Conservation (phyloP, 2,113 vertebrate species). For the Onychostoma macrolepis region DNA sequence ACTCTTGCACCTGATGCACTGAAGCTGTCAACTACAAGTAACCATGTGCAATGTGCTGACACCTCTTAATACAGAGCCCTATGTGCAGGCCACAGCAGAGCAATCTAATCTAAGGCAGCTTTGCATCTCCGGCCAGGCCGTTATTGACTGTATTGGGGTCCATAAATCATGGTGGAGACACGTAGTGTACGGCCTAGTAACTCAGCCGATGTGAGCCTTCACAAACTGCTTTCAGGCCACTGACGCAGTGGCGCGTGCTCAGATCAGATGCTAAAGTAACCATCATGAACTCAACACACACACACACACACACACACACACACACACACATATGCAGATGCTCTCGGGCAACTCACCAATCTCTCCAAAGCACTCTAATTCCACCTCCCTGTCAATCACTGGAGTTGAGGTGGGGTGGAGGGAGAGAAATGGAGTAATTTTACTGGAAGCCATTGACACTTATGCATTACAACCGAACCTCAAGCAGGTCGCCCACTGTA, state of each 20-base stretch:
- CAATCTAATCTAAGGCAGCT: conserved; percentile 60
- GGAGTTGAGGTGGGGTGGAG: conserved; percentile 6
- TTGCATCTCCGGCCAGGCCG: conserved; percentile 69
- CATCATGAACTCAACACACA: conserved; percentile 34
- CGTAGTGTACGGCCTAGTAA: conserved; percentile 58
- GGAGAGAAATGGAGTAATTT: conserved; percentile 54
- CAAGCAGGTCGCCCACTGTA: conserved; percentile 40
- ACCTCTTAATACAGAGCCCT: conserved; percentile 64
- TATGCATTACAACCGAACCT: conserved; percentile 60
- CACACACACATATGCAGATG: conserved; percentile 34
- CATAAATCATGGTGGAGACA: conserved; percentile 71
- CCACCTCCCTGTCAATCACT: conserved; percentile 36
- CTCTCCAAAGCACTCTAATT: conserved; percentile 34
- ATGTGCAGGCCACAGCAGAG: conserved; percentile 50
- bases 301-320: conserved; percentile 33
- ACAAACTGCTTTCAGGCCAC: conserved; percentile 67
- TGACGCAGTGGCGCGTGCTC: conserved; percentile 50
- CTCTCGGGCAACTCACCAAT: neutral
- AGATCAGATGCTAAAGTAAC: conserved; percentile 58
- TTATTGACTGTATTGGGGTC: conserved; percentile 74
- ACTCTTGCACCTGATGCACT: conserved; percentile 8
- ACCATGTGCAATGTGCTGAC: conserved; percentile 44
- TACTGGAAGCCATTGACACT: conserved; percentile 67
- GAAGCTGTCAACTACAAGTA: neutral
- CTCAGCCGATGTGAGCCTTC: conserved; percentile 61